Conservation (phyloP, 2,797 vertebrate species). For the Ibycter americanus region DNA sequence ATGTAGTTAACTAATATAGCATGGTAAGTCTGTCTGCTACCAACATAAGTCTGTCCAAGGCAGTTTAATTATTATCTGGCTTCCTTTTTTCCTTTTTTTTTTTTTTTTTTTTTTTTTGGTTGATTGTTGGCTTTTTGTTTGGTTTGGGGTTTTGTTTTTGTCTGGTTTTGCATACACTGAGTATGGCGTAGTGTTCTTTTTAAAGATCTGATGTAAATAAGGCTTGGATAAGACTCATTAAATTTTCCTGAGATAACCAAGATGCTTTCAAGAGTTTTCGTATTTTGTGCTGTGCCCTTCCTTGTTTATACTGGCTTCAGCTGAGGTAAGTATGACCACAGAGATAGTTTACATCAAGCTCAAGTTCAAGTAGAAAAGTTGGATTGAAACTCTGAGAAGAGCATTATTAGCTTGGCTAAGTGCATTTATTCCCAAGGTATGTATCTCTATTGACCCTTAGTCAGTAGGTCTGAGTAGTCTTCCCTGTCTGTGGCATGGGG, state of each 20-base stretch:
- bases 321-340: background rate
- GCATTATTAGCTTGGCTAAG: background rate
- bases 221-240: background rate
- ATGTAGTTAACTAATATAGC: background rate
- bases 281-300: background rate
- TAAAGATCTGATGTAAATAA: conserved; percentile 35
- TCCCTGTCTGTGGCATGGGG: background rate
- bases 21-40: background rate
- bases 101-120: background rate
- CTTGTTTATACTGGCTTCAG: conserved; percentile 31
- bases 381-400: background rate
- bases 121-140: background rate
- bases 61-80: background rate
- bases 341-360: conserved; percentile 20
- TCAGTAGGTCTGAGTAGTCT: background rate
- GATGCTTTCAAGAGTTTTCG: conserved; percentile 1
- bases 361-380: background rate
- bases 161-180: background rate
- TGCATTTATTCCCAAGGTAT: background rate
- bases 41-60: background rate
- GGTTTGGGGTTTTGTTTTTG: background rate
- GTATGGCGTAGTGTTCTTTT: conserved; percentile 10
- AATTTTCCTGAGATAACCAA: conserved; percentile 23
- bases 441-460: background rate
- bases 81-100: background rate